Evolutionary conservation across 2,113 vertebrate species (phyloP).

Genomic region (Malurus melanocephalus): DNA sequence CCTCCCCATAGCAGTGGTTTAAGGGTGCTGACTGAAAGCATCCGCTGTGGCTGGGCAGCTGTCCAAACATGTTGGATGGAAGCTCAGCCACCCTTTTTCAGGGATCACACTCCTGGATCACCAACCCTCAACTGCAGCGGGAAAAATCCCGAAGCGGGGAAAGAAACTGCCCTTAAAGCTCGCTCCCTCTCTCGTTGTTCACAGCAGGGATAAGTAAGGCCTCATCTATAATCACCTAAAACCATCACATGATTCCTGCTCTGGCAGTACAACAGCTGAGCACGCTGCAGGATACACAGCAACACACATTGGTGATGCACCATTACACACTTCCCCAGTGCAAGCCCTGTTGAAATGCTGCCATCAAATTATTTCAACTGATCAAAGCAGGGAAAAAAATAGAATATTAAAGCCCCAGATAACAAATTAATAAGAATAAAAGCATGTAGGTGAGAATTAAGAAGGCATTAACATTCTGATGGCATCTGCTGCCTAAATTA

Average conservation of each 20-base stretch:
- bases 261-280: constrained; percentile 49
- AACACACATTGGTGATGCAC: constrained; percentile 51
- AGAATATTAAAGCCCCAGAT: constrained; percentile 62
- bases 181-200: constrained; percentile 8
- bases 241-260: constrained; percentile 47
- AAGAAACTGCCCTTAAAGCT: not conserved
- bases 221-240: constrained; percentile 61
- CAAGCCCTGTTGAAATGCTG: constrained; percentile 45
- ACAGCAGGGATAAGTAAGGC: constrained; percentile 49
- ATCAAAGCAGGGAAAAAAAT: constrained; percentile 54
- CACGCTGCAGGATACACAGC: constrained; percentile 59
- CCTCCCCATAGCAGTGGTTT: not conserved
- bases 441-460: constrained; percentile 72
- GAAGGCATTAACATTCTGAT: constrained; percentile 68
- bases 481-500: constrained; percentile 69
- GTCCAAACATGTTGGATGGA: not conserved
- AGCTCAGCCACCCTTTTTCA: not conserved
- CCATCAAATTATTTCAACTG: constrained; percentile 58
- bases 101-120: not conserved
- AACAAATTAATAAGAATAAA: constrained; percentile 71
- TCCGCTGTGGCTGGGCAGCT: not conserved
- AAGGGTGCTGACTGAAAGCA: not conserved
- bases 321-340: constrained; percentile 39
- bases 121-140: not conserved
- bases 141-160: not conserved